Base-by-base conservation (phyloP, 30 jellyfish, hydroid and myxozoan genomes). In the Clytia hemisphaerica region DNA sequence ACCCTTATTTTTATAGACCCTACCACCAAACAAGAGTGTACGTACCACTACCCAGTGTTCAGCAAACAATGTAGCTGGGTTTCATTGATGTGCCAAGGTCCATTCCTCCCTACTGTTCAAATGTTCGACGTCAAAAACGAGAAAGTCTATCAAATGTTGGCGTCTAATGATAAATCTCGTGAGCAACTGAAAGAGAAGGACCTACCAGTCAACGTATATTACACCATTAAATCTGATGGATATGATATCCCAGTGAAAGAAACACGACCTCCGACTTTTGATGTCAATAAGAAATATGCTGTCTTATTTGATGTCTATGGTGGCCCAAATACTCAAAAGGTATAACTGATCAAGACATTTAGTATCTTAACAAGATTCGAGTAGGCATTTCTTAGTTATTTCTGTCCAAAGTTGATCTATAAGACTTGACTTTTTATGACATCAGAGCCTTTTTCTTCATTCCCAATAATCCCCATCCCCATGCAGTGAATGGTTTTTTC, bases 321-420 rank as follows among this genome's bases (percentile, higher is more conserved):
- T 36, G 98, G 98, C 2, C 98, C 98, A 2, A 88, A 93, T 18
- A 89, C 98, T 18, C 98, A 89, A 78, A 80, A 83, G 92, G 98
- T 89, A 62, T n/a, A 72, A 57, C n/a, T n/a, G n/a, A n/a, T n/a
- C n/a, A n/a, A n/a, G n/a, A n/a, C 19, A 14, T 4, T 44, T 33
- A 4, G 71, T 29, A n/a, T n/a, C n/a, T n/a, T n/a, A n/a, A n/a
- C n/a, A n/a, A n/a, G n/a, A n/a, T n/a, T n/a, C 53, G n/a, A 42
- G 53, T n/a, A 42, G 53, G n/a, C n/a, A 42, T 42, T 42, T 42
- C n/a, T 42, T 42, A n/a, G 15, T 42, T 42, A n/a, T n/a, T n/a
- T n/a, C n/a, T n/a, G n/a, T n/a, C n/a, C 37, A 9, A 16, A 6
- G 77, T 4, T 6, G 75, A 32, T 5, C 6, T 15, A 31, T 5